These are phyloP conservation scores for Caerostris darwini DNA, from an alignment of 1,140 invertebrate genomes.

Conservation along the genomic window DNA sequence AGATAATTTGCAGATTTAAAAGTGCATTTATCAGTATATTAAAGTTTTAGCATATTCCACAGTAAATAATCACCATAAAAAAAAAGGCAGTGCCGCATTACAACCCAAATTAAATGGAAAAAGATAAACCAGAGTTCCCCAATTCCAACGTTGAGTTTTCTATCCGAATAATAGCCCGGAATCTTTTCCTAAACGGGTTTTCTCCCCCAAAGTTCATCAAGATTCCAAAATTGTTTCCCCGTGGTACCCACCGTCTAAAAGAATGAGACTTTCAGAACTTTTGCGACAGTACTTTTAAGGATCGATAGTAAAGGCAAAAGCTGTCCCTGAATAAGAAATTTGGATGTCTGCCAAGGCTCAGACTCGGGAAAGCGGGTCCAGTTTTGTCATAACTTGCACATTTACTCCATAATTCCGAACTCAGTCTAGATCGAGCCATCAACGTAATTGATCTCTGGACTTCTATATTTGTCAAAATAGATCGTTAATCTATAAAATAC, in stretches of 20 bases:
- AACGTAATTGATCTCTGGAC: conserved; percentile 17
- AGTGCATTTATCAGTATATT: no score
- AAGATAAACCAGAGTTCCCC: no score
- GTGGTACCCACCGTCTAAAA: not conserved
- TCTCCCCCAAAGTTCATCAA: not conserved
- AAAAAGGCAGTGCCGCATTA: no score
- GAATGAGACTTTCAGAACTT: conserved; percentile 24
- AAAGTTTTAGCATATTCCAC: no score
- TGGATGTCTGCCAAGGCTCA: conserved; percentile 44
- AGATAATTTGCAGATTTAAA: no score
- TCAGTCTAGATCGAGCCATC: not conserved
- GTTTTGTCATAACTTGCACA: conserved; percentile 42
- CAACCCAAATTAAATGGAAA: no score
- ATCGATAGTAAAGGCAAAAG: conserved; percentile 28
- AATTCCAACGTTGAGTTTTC: no score
- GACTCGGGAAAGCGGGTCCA: not conserved
- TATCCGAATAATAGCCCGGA: not conserved
- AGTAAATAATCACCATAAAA: no score
- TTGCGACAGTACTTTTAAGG: conserved; percentile 41
- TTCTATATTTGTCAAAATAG: conserved; percentile 17
- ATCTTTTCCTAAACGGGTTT: conserved; percentile 21
- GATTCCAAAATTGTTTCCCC: conserved; percentile 1
- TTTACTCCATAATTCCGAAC: conserved; percentile 14
- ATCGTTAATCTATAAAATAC: not conserved
- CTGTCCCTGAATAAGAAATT: conserved; percentile 42